Base-by-base conservation (phyloP, 2,113 vertebrate genomes). In the Hemichromis elongatus region DNA sequence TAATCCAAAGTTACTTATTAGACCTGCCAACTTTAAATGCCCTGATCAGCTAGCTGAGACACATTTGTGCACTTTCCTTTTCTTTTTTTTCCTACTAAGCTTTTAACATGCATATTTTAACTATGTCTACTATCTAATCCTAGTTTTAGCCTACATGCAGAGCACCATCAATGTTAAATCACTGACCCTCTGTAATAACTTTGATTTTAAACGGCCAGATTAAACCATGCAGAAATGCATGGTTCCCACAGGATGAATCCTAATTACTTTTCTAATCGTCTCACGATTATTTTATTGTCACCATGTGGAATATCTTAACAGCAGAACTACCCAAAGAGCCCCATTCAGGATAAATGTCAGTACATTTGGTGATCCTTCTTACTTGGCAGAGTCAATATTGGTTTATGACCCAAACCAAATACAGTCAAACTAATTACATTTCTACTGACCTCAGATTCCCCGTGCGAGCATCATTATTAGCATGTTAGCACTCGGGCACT, bases 1-100 rank as follows among this genome's bases (percentile, higher is more conserved):
- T 78, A 86, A 83, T 91, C 56, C 75, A 90, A 84, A 84, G 81
- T 90, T 82, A 85, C 80, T 88, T 86, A 88, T 90, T 84, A 87
- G 81, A 92, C 40, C 73, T 89, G 88, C 77, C 79, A 85, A 54
- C 77, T 19, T 9, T 21, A 92, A 77, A 88, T 85, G 33, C 53
- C 52, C 40, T 55, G 26, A 56, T 56, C 73, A 77, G 52, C 81
- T 73, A 77, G 42, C 18, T 42, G 56, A 81, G 33, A 66, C 52
- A 50, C 80, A 73, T 80, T 63, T 63, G 33, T 10, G 10, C 79
- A 77, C 53, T 45, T 83, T 77, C 54, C 63, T 77, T 59, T 78
- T 82, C 9, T 73, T 78, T 82, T 11, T 73, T 42, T 79, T 70
- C 73, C 12, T 19, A 85, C 73, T 26, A 52, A 21, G n/a, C 57